Evolutionary conservation across 2,113 vertebrate genomes (phyloP), one percentile per base, ranked within the genome.

Genomic region (Tauraco erythrolophus): DNA sequence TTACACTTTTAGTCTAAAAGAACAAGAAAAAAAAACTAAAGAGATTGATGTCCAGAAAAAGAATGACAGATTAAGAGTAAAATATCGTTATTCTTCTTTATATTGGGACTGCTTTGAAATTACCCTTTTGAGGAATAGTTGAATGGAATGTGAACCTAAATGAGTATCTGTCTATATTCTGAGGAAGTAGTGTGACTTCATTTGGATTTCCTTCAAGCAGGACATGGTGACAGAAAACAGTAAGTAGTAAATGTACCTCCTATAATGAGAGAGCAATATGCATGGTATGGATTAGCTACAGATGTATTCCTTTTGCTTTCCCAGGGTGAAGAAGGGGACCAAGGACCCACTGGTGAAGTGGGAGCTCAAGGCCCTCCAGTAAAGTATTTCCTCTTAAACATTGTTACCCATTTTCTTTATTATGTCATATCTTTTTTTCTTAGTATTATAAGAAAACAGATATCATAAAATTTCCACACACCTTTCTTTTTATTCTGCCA

Each of bases 261-360:
- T 78, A 10, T 0, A 1, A 5, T 46, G 28, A 64, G 33, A 61
- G 27, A 78, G 48, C 30, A 58, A 19, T 30, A 19, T 80, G 18
- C 12, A 7, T 17, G 17, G 6, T 56, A 13, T 33, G 62, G 27
- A 19, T 50, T 95, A 58, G 19, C 25, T 62, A 75, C 60, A 84
- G 66, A 30, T 88, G 14, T 21, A 64, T 70, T 56, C 89, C 81
- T 88, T 79, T 65, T 94, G 22, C 33, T 57, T 94, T 89, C 83
- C 89, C 62, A 99, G 99, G 99, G 99, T 84, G 99, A 99, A 97
- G 99, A 99, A 97, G 99, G 99, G 46, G 99, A 99, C 37, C 99
- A 99, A 96, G 99, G 99, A 91, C 96, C 95, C 77, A 53, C 81
- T 35, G 99, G 99, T 94, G 99, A 99, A 64, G 98, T 99, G 19